These are phyloP conservation scores for Drosophila parvula DNA, from an alignment of 1,140 invertebrate genomes.

Conservation along the genomic window DNA sequence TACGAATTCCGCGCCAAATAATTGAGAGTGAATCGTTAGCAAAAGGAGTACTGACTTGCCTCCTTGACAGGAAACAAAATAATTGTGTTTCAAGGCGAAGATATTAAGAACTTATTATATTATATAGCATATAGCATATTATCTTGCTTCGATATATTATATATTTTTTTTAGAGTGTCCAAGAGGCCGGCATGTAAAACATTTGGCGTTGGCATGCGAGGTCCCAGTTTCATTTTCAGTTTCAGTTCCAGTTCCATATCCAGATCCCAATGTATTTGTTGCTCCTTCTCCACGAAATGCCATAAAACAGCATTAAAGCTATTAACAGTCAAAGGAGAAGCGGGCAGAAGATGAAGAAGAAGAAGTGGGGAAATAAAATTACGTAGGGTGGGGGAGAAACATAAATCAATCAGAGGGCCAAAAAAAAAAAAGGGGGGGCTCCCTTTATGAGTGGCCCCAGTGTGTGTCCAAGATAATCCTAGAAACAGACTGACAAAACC, in stretches of 20 bases:
- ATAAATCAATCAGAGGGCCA: constrained; percentile 72
- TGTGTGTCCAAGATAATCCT: constrained; percentile 58
- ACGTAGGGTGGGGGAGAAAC: constrained; percentile 16
- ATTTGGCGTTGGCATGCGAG: constrained; percentile 78
- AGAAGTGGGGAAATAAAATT: constrained; percentile 3
- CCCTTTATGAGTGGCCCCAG: constrained; percentile 58
- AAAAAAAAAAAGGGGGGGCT: constrained; percentile 2
- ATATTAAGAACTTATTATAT: too few relatives aligned
- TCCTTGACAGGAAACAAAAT: too few relatives aligned
- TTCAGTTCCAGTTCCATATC: constrained; percentile 9
- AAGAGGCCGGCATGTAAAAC: constrained; percentile 71
- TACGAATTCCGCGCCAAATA: neutral
- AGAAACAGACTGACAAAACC: constrained; percentile 34
- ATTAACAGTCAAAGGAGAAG: constrained; percentile 66
- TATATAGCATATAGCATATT: too few relatives aligned
- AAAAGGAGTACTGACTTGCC: too few relatives aligned
- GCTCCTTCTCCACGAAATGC: constrained; percentile 62
- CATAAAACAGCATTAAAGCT: constrained; percentile 81
- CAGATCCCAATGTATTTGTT: constrained; percentile 16
- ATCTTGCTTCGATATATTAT: too few relatives aligned
- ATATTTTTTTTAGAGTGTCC: constrained; percentile 6
- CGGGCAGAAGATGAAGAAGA: neutral
- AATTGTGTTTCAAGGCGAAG: too few relatives aligned
- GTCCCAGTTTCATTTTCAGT: constrained; percentile 41
- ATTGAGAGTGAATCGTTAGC: too few relatives aligned